Evolutionary conservation across 1,140 invertebrate genomes (phyloP).

Genomic region (Cataglyphis hispanica): DNA sequence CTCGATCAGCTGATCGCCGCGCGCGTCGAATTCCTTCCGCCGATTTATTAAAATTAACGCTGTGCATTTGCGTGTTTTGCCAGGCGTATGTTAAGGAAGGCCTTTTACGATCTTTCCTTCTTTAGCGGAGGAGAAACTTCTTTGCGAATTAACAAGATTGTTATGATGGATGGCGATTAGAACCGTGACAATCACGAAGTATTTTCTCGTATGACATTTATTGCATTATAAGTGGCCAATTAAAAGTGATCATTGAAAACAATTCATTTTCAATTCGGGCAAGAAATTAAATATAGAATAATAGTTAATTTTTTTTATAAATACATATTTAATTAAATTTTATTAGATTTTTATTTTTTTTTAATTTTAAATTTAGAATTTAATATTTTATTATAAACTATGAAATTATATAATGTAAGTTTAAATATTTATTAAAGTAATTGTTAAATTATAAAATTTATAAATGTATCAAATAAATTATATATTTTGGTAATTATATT

Average conservation of each 20-base stretch:
- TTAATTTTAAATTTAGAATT: too few relatives aligned
- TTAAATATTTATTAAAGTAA: too few relatives aligned
- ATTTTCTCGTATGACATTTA: background rate
- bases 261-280: too few relatives aligned
- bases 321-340: too few relatives aligned
- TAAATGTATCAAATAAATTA: too few relatives aligned
- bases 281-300: too few relatives aligned
- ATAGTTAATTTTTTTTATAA: too few relatives aligned
- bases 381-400: too few relatives aligned
- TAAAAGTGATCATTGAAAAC: background rate
- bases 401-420: too few relatives aligned
- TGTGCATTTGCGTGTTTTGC: constrained; percentile 24
- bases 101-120: background rate
- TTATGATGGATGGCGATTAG: constrained; percentile 3
- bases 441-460: too few relatives aligned
- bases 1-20: constrained; percentile 10
- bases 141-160: constrained; percentile 19
- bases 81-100: background rate
- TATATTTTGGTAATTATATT: too few relatives aligned
- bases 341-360: too few relatives aligned
- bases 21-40: constrained; percentile 18
- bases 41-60: constrained; percentile 26
- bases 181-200: background rate
- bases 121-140: constrained; percentile 19
- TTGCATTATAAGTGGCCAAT: background rate